Evolutionary conservation across 2,113 vertebrate species (phyloP).

Genomic region (Ursus arctos): DNA sequence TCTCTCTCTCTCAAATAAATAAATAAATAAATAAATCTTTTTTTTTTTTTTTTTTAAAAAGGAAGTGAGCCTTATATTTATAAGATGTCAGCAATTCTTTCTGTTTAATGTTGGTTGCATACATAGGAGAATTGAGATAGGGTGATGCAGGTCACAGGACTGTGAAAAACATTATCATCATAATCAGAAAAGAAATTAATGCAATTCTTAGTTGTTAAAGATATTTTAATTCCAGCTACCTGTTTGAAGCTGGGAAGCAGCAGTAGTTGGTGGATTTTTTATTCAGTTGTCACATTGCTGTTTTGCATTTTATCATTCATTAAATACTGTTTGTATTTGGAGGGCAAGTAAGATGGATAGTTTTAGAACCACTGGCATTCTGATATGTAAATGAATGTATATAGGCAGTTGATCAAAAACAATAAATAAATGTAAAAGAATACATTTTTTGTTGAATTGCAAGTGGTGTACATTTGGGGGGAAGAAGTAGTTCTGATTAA

Average conservation of each 20-base stretch:
- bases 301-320: conserved; percentile 48
- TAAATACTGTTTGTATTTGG: conserved; percentile 50
- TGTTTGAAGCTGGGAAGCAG: background rate
- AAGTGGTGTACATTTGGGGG: conserved; percentile 25
- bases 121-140: conserved; percentile 8
- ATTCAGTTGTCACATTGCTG: background rate
- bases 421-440: background rate
- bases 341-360: conserved; percentile 16
- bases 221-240: background rate
- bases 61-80: background rate
- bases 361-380: background rate
- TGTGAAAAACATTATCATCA: background rate
- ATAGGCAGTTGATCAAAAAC: conserved; percentile 10
- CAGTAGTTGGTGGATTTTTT: background rate
- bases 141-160: background rate
- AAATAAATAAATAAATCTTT: too few relatives aligned
- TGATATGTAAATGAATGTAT: background rate
- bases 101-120: conserved; percentile 2
- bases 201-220: background rate
- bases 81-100: background rate
- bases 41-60: too few relatives aligned
- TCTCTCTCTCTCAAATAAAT: too few relatives aligned
- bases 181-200: conserved; percentile 44
- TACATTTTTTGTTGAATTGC: background rate
- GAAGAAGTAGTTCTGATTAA: background rate